These are phyloP conservation scores for Sebastes cheni DNA, from an alignment of 2,797 vertebrate species.

Conservation along the genomic window DNA sequence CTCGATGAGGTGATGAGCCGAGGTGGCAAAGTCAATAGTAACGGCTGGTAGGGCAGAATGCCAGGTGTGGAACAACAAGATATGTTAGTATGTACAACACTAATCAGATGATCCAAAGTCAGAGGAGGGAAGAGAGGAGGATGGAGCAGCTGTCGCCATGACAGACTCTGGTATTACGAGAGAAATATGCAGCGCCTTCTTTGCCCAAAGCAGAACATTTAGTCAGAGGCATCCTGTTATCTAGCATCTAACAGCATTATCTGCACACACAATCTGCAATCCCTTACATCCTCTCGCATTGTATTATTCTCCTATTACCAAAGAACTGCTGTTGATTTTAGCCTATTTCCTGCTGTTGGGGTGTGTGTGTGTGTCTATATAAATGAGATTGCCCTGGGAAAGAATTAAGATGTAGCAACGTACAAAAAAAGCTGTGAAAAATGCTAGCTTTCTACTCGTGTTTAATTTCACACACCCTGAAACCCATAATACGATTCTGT, in stretches of 20 bases:
- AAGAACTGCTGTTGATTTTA: slow-evolving; percentile 61
- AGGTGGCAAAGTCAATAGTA: slow-evolving; percentile 3
- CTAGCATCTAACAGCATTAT: slow-evolving; percentile 75
- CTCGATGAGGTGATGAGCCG: not conserved
- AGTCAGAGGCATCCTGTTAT: slow-evolving; percentile 69
- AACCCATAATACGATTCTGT: not conserved
- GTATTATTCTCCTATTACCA: slow-evolving; percentile 65
- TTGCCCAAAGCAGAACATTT: slow-evolving; percentile 63
- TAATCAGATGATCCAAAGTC: slow-evolving; percentile 36
- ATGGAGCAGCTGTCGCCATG: slow-evolving; percentile 37
- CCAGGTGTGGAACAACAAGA: not conserved
- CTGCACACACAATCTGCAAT: slow-evolving; percentile 67
- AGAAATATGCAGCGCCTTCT: slow-evolving; percentile 33
- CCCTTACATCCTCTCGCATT: slow-evolving; percentile 39
- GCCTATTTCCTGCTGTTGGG: slow-evolving; percentile 50
- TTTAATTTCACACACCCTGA: slow-evolving; percentile 62
- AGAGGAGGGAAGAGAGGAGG: slow-evolving; percentile 19
- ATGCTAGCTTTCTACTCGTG: slow-evolving; percentile 33
- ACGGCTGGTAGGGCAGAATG: slow-evolving; percentile 23
- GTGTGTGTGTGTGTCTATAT: slow-evolving; percentile 11
- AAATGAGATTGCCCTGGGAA: slow-evolving; percentile 51
- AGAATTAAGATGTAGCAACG: slow-evolving; percentile 61
- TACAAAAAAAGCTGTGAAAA: slow-evolving; percentile 58
- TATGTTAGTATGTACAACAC: not conserved
- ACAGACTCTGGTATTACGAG: slow-evolving; percentile 27